Percentiles rank a stretch among this genome's conserved stretches.
Conservation (phyloP, 1,140 invertebrate genomes). For the Cherax destructor region DNA sequence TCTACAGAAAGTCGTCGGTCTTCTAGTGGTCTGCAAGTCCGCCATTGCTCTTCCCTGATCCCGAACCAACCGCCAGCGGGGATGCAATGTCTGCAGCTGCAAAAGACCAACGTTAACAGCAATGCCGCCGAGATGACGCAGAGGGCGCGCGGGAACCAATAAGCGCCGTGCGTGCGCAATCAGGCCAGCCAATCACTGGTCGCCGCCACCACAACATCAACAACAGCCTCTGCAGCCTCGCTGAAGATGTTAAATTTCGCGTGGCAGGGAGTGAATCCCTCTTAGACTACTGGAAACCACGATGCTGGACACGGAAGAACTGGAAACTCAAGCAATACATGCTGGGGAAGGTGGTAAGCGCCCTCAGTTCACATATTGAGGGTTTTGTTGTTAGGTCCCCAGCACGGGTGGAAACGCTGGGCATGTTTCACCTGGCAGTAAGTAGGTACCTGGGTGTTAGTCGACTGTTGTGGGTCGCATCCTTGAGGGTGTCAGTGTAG, state of each 20-base stretch:
- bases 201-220: background rate
- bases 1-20: too few species aligned
- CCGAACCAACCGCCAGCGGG: slow-evolving; percentile 19
- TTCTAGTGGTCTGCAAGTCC: background rate
- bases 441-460: too few species aligned
- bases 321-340: background rate
- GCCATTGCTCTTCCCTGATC: background rate
- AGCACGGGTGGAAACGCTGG: too few species aligned
- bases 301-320: background rate
- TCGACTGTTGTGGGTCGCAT: too few species aligned
- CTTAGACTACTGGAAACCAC: too few species aligned
- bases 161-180: background rate
- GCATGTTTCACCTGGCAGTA: too few species aligned
- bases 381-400: too few species aligned
- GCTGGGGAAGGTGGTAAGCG: background rate
- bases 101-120: slow-evolving; percentile 46
- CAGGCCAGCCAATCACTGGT: slow-evolving; percentile 11
- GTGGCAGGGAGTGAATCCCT: too few species aligned
- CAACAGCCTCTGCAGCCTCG: slow-evolving; percentile 12
- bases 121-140: slow-evolving; percentile 20
- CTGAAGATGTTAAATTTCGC: background rate
- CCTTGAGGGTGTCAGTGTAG: too few species aligned
- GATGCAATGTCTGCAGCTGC: slow-evolving; percentile 53
- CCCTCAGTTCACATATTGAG: too few species aligned
- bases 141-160: background rate